Evolutionary conservation across 2,113 vertebrate genomes (phyloP).

Genomic region (Sorex araneus): DNA sequence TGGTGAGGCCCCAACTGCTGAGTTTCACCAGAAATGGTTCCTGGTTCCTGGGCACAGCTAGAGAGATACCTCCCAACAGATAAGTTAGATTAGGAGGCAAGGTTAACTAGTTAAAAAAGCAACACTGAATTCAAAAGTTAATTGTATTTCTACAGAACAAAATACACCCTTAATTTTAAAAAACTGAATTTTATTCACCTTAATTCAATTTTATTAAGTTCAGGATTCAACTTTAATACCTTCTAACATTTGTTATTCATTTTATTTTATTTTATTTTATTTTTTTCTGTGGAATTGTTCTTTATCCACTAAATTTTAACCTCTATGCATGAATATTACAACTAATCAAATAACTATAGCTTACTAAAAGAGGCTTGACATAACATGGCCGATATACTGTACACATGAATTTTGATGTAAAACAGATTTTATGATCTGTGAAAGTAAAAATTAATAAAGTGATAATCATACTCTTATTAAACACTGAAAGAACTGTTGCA

Average conservation of each 20-base stretch:
- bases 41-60: no score
- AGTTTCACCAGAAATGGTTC: no score
- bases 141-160: conserved; percentile 3
- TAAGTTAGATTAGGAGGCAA: no score
- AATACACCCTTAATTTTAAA: neutral
- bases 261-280: no score
- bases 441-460: neutral
- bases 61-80: no score
- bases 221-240: no score
- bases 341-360: neutral
- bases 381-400: neutral
- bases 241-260: neutral
- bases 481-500: neutral
- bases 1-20: no score
- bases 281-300: no score
- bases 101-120: no score
- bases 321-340: neutral
- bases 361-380: neutral
- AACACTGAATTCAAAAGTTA: neutral
- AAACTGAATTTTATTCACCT: no score
- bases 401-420: neutral
- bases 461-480: neutral
- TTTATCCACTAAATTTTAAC: neutral
- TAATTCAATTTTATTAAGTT: neutral
- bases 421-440: neutral